Percentiles rank a stretch among this genome's conserved stretches.
phyloP scores from a whole-genome alignment of 2,888 invertebrate genomes.

The Sturmia bella region DNA sequence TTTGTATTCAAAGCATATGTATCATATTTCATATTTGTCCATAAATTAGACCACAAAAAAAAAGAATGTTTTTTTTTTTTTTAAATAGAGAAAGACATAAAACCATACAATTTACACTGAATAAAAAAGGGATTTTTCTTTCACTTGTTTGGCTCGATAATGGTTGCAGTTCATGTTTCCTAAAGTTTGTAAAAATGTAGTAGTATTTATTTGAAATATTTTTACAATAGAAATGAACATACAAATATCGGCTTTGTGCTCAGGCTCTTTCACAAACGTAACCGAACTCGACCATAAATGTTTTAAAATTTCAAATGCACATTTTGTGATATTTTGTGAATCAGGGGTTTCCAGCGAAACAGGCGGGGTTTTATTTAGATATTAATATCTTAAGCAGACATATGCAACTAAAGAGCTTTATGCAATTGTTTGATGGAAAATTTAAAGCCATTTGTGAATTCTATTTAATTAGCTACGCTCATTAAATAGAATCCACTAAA shows the following conservation, averaged over 20 bases:
- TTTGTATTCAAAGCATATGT: slow-evolving; percentile 66
- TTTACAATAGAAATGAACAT: slow-evolving; percentile 41
- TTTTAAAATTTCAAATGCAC: slow-evolving; percentile 56
- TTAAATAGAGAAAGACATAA: background rate
- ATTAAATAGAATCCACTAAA: no score
- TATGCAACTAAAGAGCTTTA: no score
- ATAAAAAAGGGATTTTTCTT: slow-evolving; percentile 51
- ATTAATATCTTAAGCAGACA: no score
- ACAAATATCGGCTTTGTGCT: slow-evolving; percentile 29
- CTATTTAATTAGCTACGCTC: no score
- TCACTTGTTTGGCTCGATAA: slow-evolving; percentile 40
- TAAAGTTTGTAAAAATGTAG: slow-evolving; percentile 17
- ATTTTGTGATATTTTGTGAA: slow-evolving; percentile 18
- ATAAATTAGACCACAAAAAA: slow-evolving; percentile 65
- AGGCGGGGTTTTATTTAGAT: no score
- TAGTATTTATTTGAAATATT: slow-evolving; percentile 35
- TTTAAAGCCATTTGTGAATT: no score
- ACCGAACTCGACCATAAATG: slow-evolving; percentile 32
- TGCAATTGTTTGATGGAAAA: no score
- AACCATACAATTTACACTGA: slow-evolving; percentile 50
- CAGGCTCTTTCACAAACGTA: slow-evolving; percentile 13
- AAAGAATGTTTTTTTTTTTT: background rate
- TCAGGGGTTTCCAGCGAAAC: slow-evolving; percentile 38
- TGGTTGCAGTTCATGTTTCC: slow-evolving; percentile 28
- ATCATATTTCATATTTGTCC: slow-evolving; percentile 67